These are phyloP conservation scores for Geococcyx californianus DNA, from an alignment of 2,113 vertebrate genomes.

Conservation along the genomic window DNA sequence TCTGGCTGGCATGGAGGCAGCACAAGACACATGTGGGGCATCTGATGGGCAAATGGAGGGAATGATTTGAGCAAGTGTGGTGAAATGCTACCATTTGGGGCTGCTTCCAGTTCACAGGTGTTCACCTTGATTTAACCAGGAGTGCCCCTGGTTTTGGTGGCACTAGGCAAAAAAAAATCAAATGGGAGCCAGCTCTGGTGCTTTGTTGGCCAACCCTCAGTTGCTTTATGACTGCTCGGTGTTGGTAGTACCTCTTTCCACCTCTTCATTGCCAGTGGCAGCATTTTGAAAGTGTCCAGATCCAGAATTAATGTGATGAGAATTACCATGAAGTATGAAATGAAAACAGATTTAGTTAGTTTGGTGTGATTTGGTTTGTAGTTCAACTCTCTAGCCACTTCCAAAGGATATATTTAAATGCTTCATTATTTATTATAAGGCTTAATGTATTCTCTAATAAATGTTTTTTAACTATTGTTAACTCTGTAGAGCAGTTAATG, in stretches of 20 bases:
- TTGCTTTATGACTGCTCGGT: accelerated
- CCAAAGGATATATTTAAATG: constrained; percentile 25
- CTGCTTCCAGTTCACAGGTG: neutral
- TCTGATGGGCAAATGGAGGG: neutral
- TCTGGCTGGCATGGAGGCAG: accelerated
- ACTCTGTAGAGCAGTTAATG: neutral
- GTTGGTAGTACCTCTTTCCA: neutral
- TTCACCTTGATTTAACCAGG: neutral
- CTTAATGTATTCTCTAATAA: constrained; percentile 29
- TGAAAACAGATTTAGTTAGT: constrained; percentile 32
- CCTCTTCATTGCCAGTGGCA: neutral
- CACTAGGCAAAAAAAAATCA: neutral
- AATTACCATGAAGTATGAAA: neutral
- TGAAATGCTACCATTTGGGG: neutral
- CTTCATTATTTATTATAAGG: neutral
- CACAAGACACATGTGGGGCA: accelerated
- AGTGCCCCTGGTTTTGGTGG: neutral
- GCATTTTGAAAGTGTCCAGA: neutral
- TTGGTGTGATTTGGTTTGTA: neutral
- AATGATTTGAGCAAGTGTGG: neutral
- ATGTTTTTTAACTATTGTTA: constrained; percentile 8
- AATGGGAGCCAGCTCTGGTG: neutral
- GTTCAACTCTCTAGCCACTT: constrained; percentile 18
- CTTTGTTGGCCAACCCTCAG: neutral
- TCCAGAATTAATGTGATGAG: constrained; percentile 15